Evolutionary conservation across 2,888 invertebrate genomes (phyloP).

Genomic region (Clanis bilineata): DNA sequence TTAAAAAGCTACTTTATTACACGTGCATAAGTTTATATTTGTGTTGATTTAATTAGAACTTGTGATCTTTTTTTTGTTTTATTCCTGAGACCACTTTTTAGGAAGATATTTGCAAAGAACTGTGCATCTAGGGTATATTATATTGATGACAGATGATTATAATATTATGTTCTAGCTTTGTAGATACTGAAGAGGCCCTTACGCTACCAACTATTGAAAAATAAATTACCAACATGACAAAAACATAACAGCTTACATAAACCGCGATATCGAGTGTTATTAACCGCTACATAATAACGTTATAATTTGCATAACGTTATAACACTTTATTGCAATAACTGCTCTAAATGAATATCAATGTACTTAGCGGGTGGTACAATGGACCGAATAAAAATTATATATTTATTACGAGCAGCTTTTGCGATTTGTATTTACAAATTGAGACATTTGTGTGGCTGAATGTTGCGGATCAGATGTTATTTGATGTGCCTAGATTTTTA

Average conservation of each 20-base stretch:
- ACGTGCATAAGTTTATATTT: too few species aligned
- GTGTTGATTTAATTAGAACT: too few species aligned
- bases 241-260: not conserved
- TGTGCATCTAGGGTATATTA: too few species aligned
- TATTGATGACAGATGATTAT: too few species aligned
- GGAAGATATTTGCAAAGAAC: too few species aligned
- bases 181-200: too few species aligned
- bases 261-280: not conserved
- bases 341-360: constrained; percentile 12
- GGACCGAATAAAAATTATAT: constrained; percentile 6
- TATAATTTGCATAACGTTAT: constrained; percentile 17
- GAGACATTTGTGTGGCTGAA: not conserved
- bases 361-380: constrained; percentile 39
- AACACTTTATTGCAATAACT: constrained; percentile 13
- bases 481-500: not conserved
- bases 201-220: not conserved
- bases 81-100: too few species aligned
- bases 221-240: not conserved
- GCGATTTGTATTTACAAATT: not conserved
- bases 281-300: constrained; percentile 5
- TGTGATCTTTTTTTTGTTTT: too few species aligned
- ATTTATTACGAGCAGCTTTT: constrained; percentile 4
- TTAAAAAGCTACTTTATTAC: too few species aligned
- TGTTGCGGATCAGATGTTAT: not conserved
- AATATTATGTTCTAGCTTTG: too few species aligned